phyloP scores from a whole-genome alignment of 2,113 vertebrate genomes.

The Menura novaehollandiae region DNA sequence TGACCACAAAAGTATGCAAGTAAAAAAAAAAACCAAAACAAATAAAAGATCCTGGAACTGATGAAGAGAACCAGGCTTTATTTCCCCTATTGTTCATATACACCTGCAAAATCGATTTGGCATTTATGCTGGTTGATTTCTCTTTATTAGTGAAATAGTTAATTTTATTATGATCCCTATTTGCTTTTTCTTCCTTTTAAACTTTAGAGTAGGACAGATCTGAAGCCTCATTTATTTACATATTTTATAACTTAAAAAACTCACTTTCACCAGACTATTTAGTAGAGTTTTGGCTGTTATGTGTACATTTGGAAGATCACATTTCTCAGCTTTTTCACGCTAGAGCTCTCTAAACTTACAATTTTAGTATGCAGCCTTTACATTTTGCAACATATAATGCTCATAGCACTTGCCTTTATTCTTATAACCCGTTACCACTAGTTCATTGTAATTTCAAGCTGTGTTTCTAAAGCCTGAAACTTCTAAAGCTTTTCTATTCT shows the following conservation, averaged over 20 bases:
- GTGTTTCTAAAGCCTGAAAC: background rate
- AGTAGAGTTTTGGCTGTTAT: background rate
- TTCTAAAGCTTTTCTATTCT: background rate
- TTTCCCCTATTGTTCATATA: background rate
- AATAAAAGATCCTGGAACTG: background rate
- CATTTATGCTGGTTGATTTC: background rate
- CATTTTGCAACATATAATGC: background rate
- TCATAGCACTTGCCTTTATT: background rate
- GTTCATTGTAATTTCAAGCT: background rate
- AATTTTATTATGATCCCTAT: background rate
- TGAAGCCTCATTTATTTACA: background rate
- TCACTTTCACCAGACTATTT: background rate
- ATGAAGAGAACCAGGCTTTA: background rate
- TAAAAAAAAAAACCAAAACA: background rate
- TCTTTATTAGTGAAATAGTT: background rate
- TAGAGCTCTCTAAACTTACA: background rate
- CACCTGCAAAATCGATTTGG: background rate
- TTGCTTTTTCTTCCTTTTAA: background rate
- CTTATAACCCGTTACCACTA: background rate
- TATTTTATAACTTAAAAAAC: background rate
- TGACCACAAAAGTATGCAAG: background rate
- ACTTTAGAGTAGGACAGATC: background rate
- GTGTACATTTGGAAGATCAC: background rate
- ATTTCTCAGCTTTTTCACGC: background rate
- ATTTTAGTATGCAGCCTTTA: background rate